Evolutionary conservation across 1,140 invertebrate species (phyloP).

Genomic region (Drosophila pandora): DNA sequence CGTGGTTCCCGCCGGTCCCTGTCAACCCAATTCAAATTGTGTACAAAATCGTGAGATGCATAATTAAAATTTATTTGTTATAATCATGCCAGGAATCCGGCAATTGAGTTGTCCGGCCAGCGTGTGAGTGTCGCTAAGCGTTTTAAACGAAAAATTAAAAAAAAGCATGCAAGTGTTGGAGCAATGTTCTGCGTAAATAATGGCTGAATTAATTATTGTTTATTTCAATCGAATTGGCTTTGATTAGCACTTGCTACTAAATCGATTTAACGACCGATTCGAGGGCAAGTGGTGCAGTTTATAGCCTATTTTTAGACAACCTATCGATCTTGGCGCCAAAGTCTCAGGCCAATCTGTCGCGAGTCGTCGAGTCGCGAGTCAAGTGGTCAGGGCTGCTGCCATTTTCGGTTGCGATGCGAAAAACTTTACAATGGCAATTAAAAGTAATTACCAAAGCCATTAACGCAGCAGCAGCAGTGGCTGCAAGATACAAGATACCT

Average conservation of each 20-base stretch:
- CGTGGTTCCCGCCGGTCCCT: conserved; percentile 44
- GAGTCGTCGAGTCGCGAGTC: conserved; percentile 18
- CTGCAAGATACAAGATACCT: conserved; percentile 53
- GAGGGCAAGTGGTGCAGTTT: conserved; percentile 22
- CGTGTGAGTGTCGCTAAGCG: conserved; percentile 8
- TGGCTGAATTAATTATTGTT: conserved; percentile 41
- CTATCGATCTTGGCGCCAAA: conserved; percentile 55
- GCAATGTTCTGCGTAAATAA: conserved; percentile 6
- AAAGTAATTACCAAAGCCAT: conserved; percentile 78
- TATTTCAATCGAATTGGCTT: conserved; percentile 19
- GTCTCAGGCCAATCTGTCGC: conserved; percentile 37
- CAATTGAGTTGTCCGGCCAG: conserved; percentile 64
- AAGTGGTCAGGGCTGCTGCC: conserved; percentile 70
- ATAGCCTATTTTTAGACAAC: conserved; percentile 49
- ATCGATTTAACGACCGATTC: conserved; percentile 28
- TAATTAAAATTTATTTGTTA: conserved; percentile 77
- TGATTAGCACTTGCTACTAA: conserved; percentile 31
- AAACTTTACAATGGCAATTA: conserved; percentile 80
- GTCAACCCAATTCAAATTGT: conserved; percentile 82
- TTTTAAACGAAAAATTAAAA: conserved; percentile 30
- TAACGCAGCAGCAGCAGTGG: conserved; percentile 57
- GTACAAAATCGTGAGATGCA: conserved; percentile 77
- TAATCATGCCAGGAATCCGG: conserved; percentile 60
- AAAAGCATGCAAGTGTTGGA: neutral
- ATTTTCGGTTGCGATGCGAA: conserved; percentile 76